These are phyloP conservation scores for Selenia dentaria DNA, from an alignment of 2,888 invertebrate species.

Conservation along the genomic window DNA sequence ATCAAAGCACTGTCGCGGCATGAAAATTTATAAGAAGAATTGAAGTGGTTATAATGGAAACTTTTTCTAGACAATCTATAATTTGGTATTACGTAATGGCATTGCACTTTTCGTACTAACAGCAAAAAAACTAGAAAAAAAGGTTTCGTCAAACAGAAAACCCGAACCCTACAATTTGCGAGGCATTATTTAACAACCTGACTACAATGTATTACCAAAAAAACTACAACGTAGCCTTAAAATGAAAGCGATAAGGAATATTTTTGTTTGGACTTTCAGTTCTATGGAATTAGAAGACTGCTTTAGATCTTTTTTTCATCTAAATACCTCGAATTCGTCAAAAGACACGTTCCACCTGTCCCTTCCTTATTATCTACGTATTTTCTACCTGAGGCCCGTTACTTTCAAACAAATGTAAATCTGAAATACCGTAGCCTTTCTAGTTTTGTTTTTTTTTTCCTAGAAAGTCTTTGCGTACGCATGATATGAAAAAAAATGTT, in stretches of 20 bases:
- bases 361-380: conserved; percentile 24
- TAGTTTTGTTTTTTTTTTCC: background rate
- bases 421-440: background rate
- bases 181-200: conserved; percentile 14
- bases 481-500: too few relatives aligned
- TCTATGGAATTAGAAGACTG: conserved; percentile 1
- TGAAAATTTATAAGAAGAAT: too few relatives aligned
- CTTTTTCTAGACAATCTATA: too few relatives aligned
- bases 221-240: too few relatives aligned
- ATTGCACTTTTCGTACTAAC: too few relatives aligned
- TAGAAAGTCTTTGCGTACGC: background rate
- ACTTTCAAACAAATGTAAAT: conserved; percentile 15
- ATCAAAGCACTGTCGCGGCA: too few relatives aligned
- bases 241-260: background rate
- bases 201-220: conserved; percentile 4
- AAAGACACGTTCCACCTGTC: conserved; percentile 32
- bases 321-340: conserved; percentile 27
- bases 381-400: conserved; percentile 28
- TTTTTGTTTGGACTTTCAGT: conserved; percentile 2
- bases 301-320: conserved; percentile 17
- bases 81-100: too few relatives aligned
- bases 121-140: too few relatives aligned
- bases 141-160: background rate
- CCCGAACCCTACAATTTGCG: conserved; percentile 6
- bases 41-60: too few relatives aligned